These are phyloP conservation scores for Drosophila baimaii DNA, from an alignment of 1,140 invertebrate genomes.

Conservation along the genomic window DNA sequence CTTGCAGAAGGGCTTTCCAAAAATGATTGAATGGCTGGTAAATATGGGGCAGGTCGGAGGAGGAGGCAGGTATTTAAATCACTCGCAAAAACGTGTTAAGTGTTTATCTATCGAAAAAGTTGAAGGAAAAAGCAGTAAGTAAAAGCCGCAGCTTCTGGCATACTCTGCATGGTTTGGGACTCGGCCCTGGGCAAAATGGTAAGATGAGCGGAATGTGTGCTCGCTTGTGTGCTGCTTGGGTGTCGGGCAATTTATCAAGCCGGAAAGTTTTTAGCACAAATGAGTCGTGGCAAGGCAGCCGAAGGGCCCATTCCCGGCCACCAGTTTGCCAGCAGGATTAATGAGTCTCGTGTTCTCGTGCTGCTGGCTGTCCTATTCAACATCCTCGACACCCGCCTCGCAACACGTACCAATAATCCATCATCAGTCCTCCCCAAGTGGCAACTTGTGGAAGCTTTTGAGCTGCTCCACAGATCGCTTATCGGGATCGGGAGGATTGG, in stretches of 20 bases:
- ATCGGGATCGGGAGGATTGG: slow-evolving; percentile 18
- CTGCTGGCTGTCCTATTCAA: slow-evolving; percentile 38
- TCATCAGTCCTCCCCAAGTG: slow-evolving; percentile 60
- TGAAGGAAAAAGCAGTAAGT: slow-evolving; percentile 35
- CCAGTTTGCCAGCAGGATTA: slow-evolving; percentile 68
- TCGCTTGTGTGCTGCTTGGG: slow-evolving; percentile 42
- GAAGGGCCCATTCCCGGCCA: slow-evolving; percentile 41
- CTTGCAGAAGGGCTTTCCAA: slow-evolving; percentile 3
- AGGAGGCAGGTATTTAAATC: slow-evolving; percentile 55
- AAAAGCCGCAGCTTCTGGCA: slow-evolving; percentile 8
- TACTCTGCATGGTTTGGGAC: slow-evolving; percentile 8
- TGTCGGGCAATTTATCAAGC: slow-evolving; percentile 70
- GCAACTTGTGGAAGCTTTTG: slow-evolving; percentile 46
- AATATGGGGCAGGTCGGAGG: slow-evolving; percentile 25
- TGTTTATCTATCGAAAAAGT: slow-evolving; percentile 76
- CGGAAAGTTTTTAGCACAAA: slow-evolving; percentile 77
- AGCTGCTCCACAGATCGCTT: slow-evolving; percentile 49
- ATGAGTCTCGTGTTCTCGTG: slow-evolving; percentile 72
- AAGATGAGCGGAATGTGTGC: slow-evolving; percentile 20
- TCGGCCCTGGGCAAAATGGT: slow-evolving; percentile 25
- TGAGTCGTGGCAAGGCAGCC: slow-evolving; percentile 64
- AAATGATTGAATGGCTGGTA: slow-evolving; percentile 68
- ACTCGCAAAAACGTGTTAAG: slow-evolving; percentile 76
- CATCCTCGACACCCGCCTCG: slow-evolving; percentile 57
- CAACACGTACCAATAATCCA: slow-evolving; percentile 79